These are phyloP conservation scores for Lasioglossum marginatum DNA, from an alignment of 2,888 invertebrate genomes.

Conservation along the genomic window DNA sequence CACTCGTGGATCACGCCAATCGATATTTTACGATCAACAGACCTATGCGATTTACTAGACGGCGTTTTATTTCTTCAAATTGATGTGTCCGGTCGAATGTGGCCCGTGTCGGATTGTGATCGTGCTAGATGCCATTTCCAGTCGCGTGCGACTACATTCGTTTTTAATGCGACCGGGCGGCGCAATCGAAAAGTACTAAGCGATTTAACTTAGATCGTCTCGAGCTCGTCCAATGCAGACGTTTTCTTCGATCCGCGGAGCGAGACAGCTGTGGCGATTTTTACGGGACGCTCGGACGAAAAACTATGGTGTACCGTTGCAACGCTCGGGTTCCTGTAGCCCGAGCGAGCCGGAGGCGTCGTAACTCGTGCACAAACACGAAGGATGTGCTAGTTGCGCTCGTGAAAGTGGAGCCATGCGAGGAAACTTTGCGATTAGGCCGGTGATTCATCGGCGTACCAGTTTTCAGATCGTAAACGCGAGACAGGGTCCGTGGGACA, in stretches of 20 bases:
- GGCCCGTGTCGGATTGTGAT: neutral
- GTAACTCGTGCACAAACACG: constrained; percentile 17
- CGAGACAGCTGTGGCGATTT: neutral
- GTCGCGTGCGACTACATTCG: neutral
- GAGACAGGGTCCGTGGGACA: constrained; percentile 13
- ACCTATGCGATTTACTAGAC: neutral
- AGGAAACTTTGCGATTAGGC: constrained; percentile 48
- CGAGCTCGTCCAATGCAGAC: neutral
- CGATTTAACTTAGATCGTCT: neutral
- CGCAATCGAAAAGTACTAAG: neutral
- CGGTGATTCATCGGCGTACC: constrained; percentile 47
- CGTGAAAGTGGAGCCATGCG: constrained; percentile 58
- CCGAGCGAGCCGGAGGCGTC: constrained; percentile 4
- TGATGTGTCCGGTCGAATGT: no score
- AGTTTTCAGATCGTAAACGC: constrained; percentile 41
- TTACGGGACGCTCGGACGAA: neutral
- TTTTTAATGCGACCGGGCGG: no score
- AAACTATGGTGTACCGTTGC: neutral
- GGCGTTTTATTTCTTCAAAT: neutral
- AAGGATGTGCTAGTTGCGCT: constrained; percentile 55
- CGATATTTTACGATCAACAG: neutral
- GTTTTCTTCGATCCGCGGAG: neutral
- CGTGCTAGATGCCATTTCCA: neutral
- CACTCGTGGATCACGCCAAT: neutral
- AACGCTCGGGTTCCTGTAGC: neutral